Evolutionary conservation across 2,797 vertebrate species (phyloP).

Genomic region (Dermochelys coriacea): DNA sequence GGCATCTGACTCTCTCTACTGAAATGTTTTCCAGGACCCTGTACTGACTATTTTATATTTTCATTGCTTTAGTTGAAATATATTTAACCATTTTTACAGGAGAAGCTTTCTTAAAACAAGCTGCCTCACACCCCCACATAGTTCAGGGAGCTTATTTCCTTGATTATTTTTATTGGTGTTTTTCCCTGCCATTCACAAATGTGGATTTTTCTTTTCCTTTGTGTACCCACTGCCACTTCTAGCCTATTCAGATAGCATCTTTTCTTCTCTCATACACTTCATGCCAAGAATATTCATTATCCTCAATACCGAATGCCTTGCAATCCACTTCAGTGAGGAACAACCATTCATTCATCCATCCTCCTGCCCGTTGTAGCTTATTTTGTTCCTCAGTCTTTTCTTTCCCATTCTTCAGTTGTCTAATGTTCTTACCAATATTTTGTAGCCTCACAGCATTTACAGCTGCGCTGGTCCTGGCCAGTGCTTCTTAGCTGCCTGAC

Average conservation of each 20-base stretch:
- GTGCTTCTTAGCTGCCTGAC: accelerated
- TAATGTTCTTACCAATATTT: no score
- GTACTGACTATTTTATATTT: background rate
- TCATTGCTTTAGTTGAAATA: background rate
- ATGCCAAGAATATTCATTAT: background rate
- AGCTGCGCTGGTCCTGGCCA: accelerated
- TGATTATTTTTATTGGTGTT: background rate
- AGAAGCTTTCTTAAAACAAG: background rate
- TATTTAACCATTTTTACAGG: background rate
- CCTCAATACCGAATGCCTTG: background rate
- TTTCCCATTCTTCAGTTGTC: background rate
- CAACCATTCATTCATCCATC: no score
- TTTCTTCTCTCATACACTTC: background rate
- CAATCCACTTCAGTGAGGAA: background rate
- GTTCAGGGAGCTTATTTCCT: background rate
- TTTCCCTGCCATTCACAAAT: background rate
- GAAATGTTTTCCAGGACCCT: background rate
- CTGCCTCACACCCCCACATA: background rate
- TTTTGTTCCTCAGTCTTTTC: background rate
- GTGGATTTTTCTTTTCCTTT: background rate
- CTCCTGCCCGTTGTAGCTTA: background rate
- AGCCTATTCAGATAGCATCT: background rate
- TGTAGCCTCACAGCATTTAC: background rate
- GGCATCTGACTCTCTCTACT: background rate
- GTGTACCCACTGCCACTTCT: background rate